Evolutionary conservation across 2,113 vertebrate genomes (phyloP).

Genomic region (Trinectes maculatus): DNA sequence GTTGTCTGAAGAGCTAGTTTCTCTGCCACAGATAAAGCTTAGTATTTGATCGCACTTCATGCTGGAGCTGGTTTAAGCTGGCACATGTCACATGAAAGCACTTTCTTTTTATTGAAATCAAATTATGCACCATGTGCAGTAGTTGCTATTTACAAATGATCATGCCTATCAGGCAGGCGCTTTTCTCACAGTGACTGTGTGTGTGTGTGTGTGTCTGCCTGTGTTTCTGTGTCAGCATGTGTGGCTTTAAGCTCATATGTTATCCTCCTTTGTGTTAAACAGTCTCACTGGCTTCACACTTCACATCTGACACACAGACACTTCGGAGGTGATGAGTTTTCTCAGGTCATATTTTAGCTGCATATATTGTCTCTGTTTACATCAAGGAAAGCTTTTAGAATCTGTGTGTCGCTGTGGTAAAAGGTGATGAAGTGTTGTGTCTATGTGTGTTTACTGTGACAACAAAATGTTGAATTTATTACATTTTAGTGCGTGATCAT

Average conservation of each 20-base stretch:
- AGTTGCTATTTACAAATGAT: conserved; percentile 61
- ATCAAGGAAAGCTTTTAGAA: conserved; percentile 59
- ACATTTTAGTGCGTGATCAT: conserved; percentile 23
- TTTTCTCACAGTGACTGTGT: conserved; percentile 15
- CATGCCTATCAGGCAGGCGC: conserved; percentile 47
- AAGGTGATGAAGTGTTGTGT: conserved; percentile 33
- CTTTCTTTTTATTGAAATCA: conserved; percentile 67
- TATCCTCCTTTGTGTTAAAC: conserved; percentile 60
- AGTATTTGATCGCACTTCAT: conserved; percentile 62
- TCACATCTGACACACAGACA: conserved; percentile 43
- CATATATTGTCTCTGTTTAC: conserved; percentile 70
- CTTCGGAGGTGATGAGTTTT: conserved; percentile 65
- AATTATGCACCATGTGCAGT: conserved; percentile 59
- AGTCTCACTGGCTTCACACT: conserved; percentile 46
- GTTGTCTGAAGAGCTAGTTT: conserved; percentile 55
- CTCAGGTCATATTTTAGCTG: conserved; percentile 74
- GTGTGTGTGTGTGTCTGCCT: conserved; percentile 32
- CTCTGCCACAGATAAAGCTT: conserved; percentile 48
- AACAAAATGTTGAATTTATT: conserved; percentile 24
- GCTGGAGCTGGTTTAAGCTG: conserved; percentile 58
- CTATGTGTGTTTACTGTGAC: conserved; percentile 6
- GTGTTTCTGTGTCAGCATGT: conserved; percentile 12
- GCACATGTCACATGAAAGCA: conserved; percentile 69
- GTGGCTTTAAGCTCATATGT: conserved; percentile 49
- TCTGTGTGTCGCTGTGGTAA: conserved; percentile 18